These are phyloP conservation scores for Syngnathus scovelli DNA, from an alignment of 2,113 vertebrate genomes.

Conservation along the genomic window DNA sequence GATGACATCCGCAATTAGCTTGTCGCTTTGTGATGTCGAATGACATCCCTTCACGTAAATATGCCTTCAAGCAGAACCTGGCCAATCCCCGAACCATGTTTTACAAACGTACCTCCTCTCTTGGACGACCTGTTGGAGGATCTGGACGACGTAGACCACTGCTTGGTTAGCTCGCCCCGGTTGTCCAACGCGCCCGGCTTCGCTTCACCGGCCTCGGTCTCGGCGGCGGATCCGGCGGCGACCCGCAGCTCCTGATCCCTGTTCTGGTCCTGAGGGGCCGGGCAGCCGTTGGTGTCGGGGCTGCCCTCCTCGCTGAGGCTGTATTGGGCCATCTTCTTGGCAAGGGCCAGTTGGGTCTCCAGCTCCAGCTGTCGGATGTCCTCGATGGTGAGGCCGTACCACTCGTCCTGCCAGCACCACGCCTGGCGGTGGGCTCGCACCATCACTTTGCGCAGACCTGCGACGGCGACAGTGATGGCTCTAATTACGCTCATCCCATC, in stretches of 20 bases:
- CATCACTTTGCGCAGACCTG: constrained; percentile 95
- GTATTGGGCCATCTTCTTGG: constrained; percentile 93
- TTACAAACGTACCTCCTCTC: constrained; percentile 79
- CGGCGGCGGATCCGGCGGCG: constrained; percentile 37
- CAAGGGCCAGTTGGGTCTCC: constrained; percentile 89
- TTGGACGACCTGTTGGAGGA: constrained; percentile 90
- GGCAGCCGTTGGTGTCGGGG: constrained; percentile 39
- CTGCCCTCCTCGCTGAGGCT: constrained; percentile 67
- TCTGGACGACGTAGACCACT: constrained; percentile 95
- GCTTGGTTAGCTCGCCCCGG: constrained; percentile 86
- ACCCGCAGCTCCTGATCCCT: constrained; percentile 56
- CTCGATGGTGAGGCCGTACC: constrained; percentile 94
- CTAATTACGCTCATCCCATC: background rate
- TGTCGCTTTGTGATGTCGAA: no score
- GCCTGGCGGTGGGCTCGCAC: constrained; percentile 94
- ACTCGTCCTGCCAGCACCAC: constrained; percentile 99
- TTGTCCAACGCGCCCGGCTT: constrained; percentile 66
- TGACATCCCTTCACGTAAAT: no score
- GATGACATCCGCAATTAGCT: background rate
- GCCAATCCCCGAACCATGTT: no score
- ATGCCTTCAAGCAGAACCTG: no score
- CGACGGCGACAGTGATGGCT: background rate
- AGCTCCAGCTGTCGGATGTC: constrained; percentile 93
- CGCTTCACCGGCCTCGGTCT: constrained; percentile 50
- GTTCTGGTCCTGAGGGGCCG: constrained; percentile 61